These are phyloP conservation scores for Callipepla californica DNA, from an alignment of 2,113 vertebrate genomes.

Conservation along the genomic window DNA sequence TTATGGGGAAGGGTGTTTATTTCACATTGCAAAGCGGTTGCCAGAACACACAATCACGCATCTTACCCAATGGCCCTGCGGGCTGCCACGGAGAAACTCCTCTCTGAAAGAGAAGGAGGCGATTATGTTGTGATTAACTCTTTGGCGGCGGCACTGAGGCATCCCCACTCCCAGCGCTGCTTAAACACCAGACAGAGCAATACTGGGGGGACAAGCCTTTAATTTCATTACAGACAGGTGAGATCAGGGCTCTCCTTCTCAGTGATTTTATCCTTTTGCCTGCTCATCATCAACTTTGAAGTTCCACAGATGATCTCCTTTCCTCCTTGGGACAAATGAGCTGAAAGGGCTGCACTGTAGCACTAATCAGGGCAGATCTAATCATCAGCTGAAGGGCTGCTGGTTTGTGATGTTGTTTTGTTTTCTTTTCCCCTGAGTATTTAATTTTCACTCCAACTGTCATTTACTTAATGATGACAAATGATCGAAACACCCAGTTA, in stretches of 20 bases:
- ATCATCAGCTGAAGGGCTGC: neutral
- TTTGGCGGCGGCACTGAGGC: rapidly evolving
- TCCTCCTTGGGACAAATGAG: neutral
- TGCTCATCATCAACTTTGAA: rapidly evolving
- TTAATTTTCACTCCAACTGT: neutral
- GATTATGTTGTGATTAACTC: neutral
- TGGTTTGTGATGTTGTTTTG: neutral
- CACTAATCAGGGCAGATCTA: neutral
- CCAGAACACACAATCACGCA: slow-evolving; percentile 15
- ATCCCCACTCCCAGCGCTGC: neutral
- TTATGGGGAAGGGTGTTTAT: slow-evolving; percentile 70
- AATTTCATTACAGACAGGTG: neutral
- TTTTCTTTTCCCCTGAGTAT: neutral
- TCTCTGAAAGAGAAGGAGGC: neutral
- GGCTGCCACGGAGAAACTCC: neutral
- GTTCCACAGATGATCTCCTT: neutral
- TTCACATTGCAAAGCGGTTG: neutral
- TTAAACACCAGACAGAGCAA: neutral
- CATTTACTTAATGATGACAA: slow-evolving; percentile 36
- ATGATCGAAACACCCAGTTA: neutral
- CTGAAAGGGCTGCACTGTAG: neutral
- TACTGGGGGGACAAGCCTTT: rapidly evolving
- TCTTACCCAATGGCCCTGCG: neutral
- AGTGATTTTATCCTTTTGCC: neutral
- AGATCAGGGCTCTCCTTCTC: rapidly evolving